A percentile compares a stretch with the other conserved stretches of the same genome.
These are phyloP conservation scores for Dallia pectoralis DNA, from an alignment of 2,797 vertebrate genomes.

Conservation along the genomic window DNA sequence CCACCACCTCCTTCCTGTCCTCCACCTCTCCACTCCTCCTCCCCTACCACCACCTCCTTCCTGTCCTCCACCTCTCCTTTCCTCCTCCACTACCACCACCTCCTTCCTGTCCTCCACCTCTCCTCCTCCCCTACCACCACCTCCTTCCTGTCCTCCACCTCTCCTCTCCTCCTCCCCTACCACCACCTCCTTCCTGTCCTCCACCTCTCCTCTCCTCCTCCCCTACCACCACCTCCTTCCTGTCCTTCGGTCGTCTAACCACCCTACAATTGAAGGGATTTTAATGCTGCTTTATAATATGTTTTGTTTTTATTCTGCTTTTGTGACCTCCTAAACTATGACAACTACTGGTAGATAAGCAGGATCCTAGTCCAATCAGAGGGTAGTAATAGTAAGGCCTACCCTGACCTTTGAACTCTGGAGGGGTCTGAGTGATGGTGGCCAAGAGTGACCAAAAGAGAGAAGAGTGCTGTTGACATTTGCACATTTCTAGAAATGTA, in stretches of 20 bases:
- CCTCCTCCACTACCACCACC: constrained; percentile 40
- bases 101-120: constrained; percentile 19
- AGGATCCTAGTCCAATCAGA: constrained; percentile 41
- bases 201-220: too few species aligned
- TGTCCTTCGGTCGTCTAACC: constrained; percentile 29
- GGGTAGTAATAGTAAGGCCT: constrained; percentile 8
- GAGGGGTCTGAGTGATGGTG: constrained; percentile 31
- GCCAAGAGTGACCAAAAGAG: constrained; percentile 59
- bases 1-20: constrained; percentile 26
- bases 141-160: too few species aligned
- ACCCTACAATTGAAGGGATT: constrained; percentile 24
- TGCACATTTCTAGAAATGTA: constrained; percentile 59
- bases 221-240: constrained; percentile 22
- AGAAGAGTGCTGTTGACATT: constrained; percentile 60
- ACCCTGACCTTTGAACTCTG: constrained; percentile 26
- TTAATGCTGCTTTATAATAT: constrained; percentile 28
- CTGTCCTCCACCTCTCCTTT: constrained; percentile 2
- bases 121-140: too few species aligned
- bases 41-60: constrained; percentile 14
- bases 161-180: constrained; percentile 4
- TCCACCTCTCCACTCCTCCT: constrained; percentile 34
- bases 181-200: constrained; percentile 26
- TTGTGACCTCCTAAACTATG: constrained; percentile 49
- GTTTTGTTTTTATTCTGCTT: constrained; percentile 53
- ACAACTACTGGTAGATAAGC: constrained; percentile 34